These are phyloP conservation scores for Okamejei kenojei DNA, from an alignment of 2,797 vertebrate genomes.

Conservation along the genomic window DNA sequence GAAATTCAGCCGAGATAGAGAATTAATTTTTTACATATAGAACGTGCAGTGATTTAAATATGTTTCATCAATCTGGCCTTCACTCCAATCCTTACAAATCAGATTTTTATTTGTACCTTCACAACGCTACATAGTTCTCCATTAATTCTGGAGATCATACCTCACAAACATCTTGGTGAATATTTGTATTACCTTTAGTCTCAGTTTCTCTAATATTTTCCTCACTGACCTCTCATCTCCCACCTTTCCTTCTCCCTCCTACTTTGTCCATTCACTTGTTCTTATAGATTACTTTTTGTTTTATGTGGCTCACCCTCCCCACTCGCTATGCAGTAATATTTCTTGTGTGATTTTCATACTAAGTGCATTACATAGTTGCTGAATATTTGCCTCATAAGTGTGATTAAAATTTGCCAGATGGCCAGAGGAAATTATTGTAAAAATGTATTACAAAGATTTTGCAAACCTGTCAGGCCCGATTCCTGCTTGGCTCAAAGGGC, in stretches of 20 bases:
- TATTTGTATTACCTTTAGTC: neutral
- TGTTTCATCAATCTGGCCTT: neutral
- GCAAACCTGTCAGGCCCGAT: neutral
- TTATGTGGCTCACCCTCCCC: neutral
- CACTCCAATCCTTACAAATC: neutral
- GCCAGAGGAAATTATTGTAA: neutral
- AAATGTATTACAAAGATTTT: neutral
- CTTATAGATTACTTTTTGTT: neutral
- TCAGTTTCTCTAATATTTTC: neutral
- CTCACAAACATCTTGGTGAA: neutral
- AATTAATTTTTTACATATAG: neutral
- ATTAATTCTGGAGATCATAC: neutral
- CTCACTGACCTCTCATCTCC: neutral
- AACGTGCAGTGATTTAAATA: neutral
- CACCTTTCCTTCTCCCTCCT: neutral
- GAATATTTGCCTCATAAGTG: neutral
- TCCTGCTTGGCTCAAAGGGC: neutral
- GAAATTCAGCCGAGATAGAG: too few relatives aligned
- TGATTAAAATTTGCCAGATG: neutral
- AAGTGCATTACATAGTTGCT: neutral
- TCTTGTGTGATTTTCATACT: neutral
- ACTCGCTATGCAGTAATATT: too few relatives aligned
- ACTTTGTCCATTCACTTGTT: neutral
- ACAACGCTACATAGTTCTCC: neutral
- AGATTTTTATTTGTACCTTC: neutral